Conservation (phyloP, 1,140 invertebrate genomes). For the Helicoverpa armigera region DNA sequence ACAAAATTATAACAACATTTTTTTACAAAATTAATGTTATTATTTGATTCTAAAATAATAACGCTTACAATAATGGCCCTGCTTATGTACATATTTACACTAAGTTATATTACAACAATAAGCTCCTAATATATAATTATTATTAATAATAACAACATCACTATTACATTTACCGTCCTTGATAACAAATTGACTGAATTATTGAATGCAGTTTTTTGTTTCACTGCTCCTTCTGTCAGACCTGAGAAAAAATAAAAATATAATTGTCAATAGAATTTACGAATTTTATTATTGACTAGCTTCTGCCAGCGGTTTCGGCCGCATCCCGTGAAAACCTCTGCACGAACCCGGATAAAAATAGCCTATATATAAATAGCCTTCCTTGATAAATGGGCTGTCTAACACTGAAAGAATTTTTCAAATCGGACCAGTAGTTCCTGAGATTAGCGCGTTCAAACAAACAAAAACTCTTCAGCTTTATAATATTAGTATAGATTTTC, state of each 20-base stretch:
- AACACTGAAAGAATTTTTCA: too few relatives aligned
- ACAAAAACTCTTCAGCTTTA: too few relatives aligned
- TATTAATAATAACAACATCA: slow-evolving; percentile 19
- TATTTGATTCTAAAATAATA: background rate
- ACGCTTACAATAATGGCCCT: slow-evolving; percentile 33
- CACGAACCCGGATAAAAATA: too few relatives aligned
- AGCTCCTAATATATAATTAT: background rate
- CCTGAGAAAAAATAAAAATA: slow-evolving; percentile 32
- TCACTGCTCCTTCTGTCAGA: slow-evolving; percentile 55
- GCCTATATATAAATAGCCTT: too few relatives aligned
- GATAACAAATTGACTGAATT: background rate
- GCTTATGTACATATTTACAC: slow-evolving; percentile 45
- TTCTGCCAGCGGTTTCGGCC: too few relatives aligned
- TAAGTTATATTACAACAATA: slow-evolving; percentile 13
- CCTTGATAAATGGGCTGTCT: too few relatives aligned
- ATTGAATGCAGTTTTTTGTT: slow-evolving; percentile 45
- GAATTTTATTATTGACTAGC: too few relatives aligned
- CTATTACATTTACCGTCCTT: slow-evolving; percentile 20
- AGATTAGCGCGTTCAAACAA: too few relatives aligned
- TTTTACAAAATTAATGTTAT: background rate
- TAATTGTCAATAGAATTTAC: background rate
- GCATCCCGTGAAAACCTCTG: too few relatives aligned
- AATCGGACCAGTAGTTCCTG: too few relatives aligned
- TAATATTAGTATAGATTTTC: too few relatives aligned
- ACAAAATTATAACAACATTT: too few relatives aligned